Evolutionary conservation across 2,113 vertebrate species (phyloP), one percentile per base, ranked within the genome.

Genomic region (Oncorhynchus masou): DNA sequence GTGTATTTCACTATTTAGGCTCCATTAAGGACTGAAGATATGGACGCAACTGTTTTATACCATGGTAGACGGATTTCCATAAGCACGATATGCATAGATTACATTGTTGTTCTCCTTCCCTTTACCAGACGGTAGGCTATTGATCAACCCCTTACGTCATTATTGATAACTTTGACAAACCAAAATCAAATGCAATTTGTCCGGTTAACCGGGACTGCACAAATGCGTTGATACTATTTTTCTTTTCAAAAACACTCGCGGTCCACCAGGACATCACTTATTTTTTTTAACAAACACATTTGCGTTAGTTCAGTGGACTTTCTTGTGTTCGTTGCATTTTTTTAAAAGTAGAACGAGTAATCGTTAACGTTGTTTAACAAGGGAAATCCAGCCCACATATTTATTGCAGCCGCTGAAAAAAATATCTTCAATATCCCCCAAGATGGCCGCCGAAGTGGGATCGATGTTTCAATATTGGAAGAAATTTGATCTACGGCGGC

Each of bases 381-480:
- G 91, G 91, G 91, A 90, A 95, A 94, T 95, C 94, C 95, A 94
- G 94, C 94, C 94, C 94, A 94, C 94, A 93, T 95, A 94, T 95
- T 95, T 95, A 94, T 95, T 93, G 92, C 94, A 95, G 94, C 95
- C 95, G 92, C 91, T 93, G 94, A 91, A 89, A 82, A 91, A 89
- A 92, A 92, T 91, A 93, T 92, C 94, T 92, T 94, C 95, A 93
- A 94, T 95, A 93, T 95, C 95, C 95, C 96, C 94, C 95, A 98
- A 98, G 96, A 98, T 98, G 97, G 97, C 97, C 94, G 96, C 96
- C 95, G 95, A 97, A 93, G 96, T 95, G 95, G 96, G 96, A 96
- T 96, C 96, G 95, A 95, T 95, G 96, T 93, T 95, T 94, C 94
- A 96, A 94, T 95, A 95, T 95, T 96, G 96, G 96, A 95, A 96